Conservation (phyloP, 2,113 vertebrate species). For the Geothlypis trichas region DNA sequence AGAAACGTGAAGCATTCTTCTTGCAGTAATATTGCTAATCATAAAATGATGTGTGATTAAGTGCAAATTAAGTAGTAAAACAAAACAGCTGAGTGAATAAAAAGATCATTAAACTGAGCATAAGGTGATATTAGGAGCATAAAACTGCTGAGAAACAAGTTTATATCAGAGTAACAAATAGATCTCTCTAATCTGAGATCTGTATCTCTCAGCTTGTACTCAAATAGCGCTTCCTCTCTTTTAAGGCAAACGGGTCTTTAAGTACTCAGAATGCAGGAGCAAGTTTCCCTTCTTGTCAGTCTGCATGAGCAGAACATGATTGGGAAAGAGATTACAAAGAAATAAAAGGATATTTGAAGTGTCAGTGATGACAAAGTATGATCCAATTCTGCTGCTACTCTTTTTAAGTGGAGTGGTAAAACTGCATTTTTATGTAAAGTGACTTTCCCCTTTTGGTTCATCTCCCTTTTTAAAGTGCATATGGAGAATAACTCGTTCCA, state of each 20-base stretch:
- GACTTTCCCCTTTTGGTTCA: constrained; percentile 13
- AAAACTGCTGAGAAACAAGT: constrained; percentile 8
- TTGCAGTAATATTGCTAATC: background rate
- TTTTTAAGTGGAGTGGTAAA: constrained; percentile 13
- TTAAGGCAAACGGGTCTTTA: background rate
- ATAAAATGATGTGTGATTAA: constrained; percentile 25
- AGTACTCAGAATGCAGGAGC: constrained; percentile 17
- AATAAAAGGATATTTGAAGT: constrained; percentile 74
- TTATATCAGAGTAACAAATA: constrained; percentile 1
- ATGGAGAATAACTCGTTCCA: constrained; percentile 41
- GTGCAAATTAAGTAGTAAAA: constrained; percentile 42
- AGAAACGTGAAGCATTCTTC: background rate
- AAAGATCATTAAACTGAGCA: background rate
- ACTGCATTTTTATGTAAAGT: constrained; percentile 61
- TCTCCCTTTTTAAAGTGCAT: constrained; percentile 9
- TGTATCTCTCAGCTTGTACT: background rate
- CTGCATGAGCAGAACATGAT: constrained; percentile 19
- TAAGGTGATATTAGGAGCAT: background rate
- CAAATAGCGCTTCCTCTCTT: constrained; percentile 33
- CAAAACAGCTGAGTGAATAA: constrained; percentile 32
- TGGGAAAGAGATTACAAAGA: constrained; percentile 58
- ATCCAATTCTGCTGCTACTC: constrained; percentile 46
- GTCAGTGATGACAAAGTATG: constrained; percentile 64
- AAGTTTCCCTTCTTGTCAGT: constrained; percentile 25
- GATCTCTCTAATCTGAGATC: background rate